These are phyloP conservation scores for Anas platyrhynchos DNA, from an alignment of 2,113 vertebrate species.

Conservation along the genomic window DNA sequence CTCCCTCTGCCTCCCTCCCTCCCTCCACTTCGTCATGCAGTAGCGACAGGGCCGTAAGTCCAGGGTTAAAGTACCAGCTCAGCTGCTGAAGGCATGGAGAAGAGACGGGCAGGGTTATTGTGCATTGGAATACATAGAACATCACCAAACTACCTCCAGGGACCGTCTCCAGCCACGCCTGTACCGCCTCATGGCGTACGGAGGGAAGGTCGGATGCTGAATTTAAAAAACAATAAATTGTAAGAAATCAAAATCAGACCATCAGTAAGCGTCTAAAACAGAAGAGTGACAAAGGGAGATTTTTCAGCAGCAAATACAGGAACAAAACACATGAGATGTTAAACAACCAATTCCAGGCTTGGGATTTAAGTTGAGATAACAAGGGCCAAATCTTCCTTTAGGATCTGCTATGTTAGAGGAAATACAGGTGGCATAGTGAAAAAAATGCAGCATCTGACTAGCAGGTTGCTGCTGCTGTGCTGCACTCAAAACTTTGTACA, in stretches of 20 bases:
- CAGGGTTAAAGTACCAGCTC: constrained; percentile 77
- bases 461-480: background rate
- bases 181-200: constrained; percentile 90
- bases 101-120: constrained; percentile 73
- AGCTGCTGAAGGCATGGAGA: constrained; percentile 70
- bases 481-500: background rate
- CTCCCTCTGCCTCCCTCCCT: constrained; percentile 11
- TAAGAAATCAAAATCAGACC: constrained; percentile 71
- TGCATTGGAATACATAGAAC: constrained; percentile 68
- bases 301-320: background rate
- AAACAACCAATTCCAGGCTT: background rate
- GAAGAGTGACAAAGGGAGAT: constrained; percentile 31
- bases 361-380: background rate
- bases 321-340: background rate
- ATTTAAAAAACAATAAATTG: constrained; percentile 79
- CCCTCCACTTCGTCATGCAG: constrained; percentile 69
- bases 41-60: constrained; percentile 60
- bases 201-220: constrained; percentile 91
- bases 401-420: background rate
- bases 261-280: background rate
- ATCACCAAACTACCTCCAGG: constrained; percentile 93
- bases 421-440: background rate
- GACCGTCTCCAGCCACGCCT: constrained; percentile 98
- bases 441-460: background rate
- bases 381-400: background rate